Evolutionary conservation across 2,888 invertebrate species (phyloP), one percentile per base, ranked within the genome.

Genomic region (Globia sparganii): DNA sequence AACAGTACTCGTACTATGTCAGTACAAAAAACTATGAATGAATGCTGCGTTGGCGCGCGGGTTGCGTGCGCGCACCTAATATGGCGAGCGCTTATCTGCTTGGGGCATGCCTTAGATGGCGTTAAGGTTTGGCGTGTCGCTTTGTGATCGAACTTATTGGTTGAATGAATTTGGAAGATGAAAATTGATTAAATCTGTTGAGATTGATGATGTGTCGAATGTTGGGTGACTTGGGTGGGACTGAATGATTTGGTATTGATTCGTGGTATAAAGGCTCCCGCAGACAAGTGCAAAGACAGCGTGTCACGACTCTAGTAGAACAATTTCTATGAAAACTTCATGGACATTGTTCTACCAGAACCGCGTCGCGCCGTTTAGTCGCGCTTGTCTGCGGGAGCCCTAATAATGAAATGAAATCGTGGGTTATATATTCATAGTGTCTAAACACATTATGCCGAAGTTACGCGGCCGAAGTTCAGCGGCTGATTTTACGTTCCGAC

Each of bases 21-120:
- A 67, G 43, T 69, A 86, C 75, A 91, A 91, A 91, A 91, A 91
- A 86, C 84, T 79, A 91, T 93, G 91, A 93, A 92, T 93, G 92
- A 91, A 89, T 78, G 71, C 37, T 70, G 82, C 74, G 84, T 88
- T 84, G 84, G 81, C 68, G 67, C 67, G 66, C 81, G 80, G 83
- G 86, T 87, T 87, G 91, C 88, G 90, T 87, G 78, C 79, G 87
- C 90, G 90, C 89, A 84, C 91, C 91, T 75, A 77, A 89, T 90
- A 91, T 79, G 91, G 91, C 73, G 84, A 75, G 69, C 81, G 88
- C 87, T 88, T 86, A 83, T 86, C 83, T 72, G 53, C 34, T 80
- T 37, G 31, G 61, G 59, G 59, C 66, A 66, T 85, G 28, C 85
- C 82, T 77, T 83, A 64, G 64, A 59, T 66, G 86, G 78, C 28